phyloP scores from a whole-genome alignment of 2,797 vertebrate genomes.

The Bradypodion ventrale region DNA sequence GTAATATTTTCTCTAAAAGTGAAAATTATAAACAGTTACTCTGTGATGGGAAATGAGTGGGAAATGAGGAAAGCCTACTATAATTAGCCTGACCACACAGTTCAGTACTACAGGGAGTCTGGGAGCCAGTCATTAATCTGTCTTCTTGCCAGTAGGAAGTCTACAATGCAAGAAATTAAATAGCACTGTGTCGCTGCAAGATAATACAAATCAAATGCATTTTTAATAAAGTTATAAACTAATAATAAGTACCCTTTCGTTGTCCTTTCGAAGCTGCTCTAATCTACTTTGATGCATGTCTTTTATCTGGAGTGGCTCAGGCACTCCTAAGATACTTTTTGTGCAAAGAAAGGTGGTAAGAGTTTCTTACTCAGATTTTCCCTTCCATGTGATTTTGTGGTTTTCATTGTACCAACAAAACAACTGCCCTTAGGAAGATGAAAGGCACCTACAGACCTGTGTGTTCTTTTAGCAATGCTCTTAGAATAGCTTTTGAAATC shows the following conservation, averaged over 20 bases:
- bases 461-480: not conserved
- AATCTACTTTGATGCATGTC: slow-evolving; percentile 25
- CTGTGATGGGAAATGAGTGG: not conserved
- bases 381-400: slow-evolving; percentile 11
- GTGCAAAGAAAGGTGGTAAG: not conserved
- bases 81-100: slow-evolving; percentile 21
- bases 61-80: not conserved
- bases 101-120: slow-evolving; percentile 17
- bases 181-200: slow-evolving; percentile 27
- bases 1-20: not conserved
- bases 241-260: slow-evolving; percentile 31
- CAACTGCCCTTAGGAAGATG: not conserved
- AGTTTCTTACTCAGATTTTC: not conserved
- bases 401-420: slow-evolving; percentile 20
- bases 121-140: slow-evolving; percentile 20
- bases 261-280: not conserved
- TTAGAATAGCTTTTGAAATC: not conserved
- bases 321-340: not conserved
- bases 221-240: slow-evolving; percentile 51
- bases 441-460: not conserved
- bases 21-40: not conserved
- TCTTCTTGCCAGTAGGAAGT: slow-evolving; percentile 23
- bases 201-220: slow-evolving; percentile 30
- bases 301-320: slow-evolving; percentile 2
- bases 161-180: slow-evolving; percentile 31